Evolutionary conservation across 2,888 invertebrate species (phyloP), one percentile per base, ranked within the genome.

Genomic region (Muschampia plurimacula): DNA sequence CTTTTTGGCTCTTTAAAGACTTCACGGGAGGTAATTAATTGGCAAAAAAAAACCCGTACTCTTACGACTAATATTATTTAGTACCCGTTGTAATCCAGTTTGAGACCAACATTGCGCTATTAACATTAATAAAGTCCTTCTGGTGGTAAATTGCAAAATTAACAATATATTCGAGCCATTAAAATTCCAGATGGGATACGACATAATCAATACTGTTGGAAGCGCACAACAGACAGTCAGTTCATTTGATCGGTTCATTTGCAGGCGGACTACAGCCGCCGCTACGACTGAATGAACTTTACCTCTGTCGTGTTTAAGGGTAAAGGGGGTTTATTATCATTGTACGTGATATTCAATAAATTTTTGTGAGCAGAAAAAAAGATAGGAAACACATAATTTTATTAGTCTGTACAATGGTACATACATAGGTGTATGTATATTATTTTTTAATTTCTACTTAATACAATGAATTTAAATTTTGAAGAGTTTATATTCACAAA

Each of bases 191-290:
- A 67, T 4, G n/a, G 22, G n/a, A 32, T 13, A 46, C 55, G 59
- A 64, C 69, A 64, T 57, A 64, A 69, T 69, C 64, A 70, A 70
- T 59, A 65, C 65, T 10, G 57, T 28, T 67, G 52, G 66, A 84
- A 82, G 84, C 87, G 85, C 76, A 83, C 84, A 85, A 85, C 84
- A 83, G 64, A 57, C 70, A 70, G 79, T 81, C 70, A 70, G 79
- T 81, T 80, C 83, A 83, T 86, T 86, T 83, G 84, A 86, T 85
- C 85, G 81, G 82, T 86, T 86, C 84, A 85, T 87, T 87, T 83
- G 83, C 79, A 79, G 79, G 80, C 79, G 80, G 82, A 80, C 82
- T 80, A 80, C 75, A 79, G 77, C 76, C 74, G 82, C 81, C 79
- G 74, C 75, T 81, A 82, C 82, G 87, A 81, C 82, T 87, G 86